Evolutionary conservation across 1,140 invertebrate genomes (phyloP), one percentile per base, ranked within the genome.

Genomic region (Musca vetustissima): DNA sequence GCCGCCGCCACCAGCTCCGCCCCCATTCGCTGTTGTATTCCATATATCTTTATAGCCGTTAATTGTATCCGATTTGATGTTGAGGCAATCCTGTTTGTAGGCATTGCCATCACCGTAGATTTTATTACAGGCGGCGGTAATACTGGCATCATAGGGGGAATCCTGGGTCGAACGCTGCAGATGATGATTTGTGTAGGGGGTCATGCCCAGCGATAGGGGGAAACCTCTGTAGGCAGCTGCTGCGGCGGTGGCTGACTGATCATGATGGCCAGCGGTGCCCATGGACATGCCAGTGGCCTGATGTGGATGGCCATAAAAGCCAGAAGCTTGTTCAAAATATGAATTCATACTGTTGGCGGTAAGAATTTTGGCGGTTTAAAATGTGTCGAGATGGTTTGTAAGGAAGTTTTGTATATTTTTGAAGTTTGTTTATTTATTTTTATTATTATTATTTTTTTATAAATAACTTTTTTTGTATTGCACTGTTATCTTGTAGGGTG

Each of bases 261-360:
- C 85, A 75, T 92, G 90, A 72, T 89, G 89, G 9, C 89, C 87
- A 48, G 89, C 89, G 17, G 89, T 87, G 52, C 88, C 87, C 73
- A 85, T 83, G 25, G 78, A 61, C 81, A 83, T 83, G 66, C 85
- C 83, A 57, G 87, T 85, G 71, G 89, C 86, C 80, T 93, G 92
- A 75, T 92, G 91, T 83, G 94, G 93, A 74, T 91, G 89, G 69
- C 93, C 93, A 85, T 96, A 96, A 87, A 96, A 96, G 83, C 93
- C 93, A 84, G 91, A 90, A 75, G 78, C 78, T 86, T 95, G 94
- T 85, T 96, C 94, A 84, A 96, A 97, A 85, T 96, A 96, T 79
- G 93, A 95, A 89, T 96, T 96, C 94, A 96, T 96, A 86, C 85
- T 88, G 83, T 66, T 69, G 17, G 76, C 71, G 76, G 79, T 81